A percentile compares a stretch with the other conserved stretches of the same genome.
phyloP scores from a whole-genome alignment of 2,888 invertebrate genomes.

The Sinopyrophorus schimmeli region DNA sequence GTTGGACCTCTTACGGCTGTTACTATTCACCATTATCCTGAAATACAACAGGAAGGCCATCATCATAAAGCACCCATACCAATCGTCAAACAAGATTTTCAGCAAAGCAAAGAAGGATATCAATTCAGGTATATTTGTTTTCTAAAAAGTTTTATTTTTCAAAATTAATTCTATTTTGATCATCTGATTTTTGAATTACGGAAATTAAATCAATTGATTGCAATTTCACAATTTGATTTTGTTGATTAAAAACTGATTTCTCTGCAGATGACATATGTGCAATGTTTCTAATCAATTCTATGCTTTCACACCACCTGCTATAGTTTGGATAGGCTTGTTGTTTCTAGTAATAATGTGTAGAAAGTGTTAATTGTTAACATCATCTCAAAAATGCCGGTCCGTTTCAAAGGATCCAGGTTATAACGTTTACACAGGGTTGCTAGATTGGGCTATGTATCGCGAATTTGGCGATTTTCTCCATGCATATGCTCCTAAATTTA shows the following conservation, averaged over 20 bases:
- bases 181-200: no score
- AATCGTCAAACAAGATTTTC: constrained; percentile 60
- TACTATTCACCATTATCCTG: constrained; percentile 36
- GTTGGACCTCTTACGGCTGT: constrained; percentile 12
- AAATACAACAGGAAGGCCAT: constrained; percentile 47
- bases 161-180: neutral
- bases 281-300: constrained; percentile 7
- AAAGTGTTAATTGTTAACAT: neutral
- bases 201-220: no score
- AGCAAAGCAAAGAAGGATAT: constrained; percentile 64
- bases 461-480: no score
- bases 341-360: no score
- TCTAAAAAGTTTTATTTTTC: neutral
- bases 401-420: no score
- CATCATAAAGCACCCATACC: constrained; percentile 58
- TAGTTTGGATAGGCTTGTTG: no score
- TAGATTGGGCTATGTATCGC: no score
- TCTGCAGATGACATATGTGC: no score
- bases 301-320: constrained; percentile 17
- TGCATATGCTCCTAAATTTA: no score
- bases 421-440: no score
- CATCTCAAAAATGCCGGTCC: no score
- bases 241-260: neutral
- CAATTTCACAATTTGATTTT: no score
- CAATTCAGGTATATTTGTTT: constrained; percentile 60